Evolutionary conservation across 2,797 vertebrate species (phyloP), one percentile per base, ranked within the genome.

Genomic region (Anguilla megastoma): DNA sequence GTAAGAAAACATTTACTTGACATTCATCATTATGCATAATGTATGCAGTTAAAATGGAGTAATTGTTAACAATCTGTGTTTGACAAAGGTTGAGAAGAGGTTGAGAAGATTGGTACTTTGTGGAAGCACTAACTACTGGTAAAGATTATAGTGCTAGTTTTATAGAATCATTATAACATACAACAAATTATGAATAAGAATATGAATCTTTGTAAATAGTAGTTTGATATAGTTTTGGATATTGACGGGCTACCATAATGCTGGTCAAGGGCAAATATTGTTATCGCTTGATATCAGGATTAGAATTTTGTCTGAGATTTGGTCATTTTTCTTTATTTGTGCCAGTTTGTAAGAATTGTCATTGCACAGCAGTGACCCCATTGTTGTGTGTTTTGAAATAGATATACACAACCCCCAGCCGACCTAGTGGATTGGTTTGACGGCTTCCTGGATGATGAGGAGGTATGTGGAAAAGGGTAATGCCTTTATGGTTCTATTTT

Each of bases 391-490:
- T 84, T 79, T 48, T 86, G 8, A 48, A 86, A 71, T 89, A 99
- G 98, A 95, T 99, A 99, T 92, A 99, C 98, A 92, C 99, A 99
- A 71, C 98, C 99, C 79, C 99, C 99, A 92, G 94, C 97, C 94
- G 99, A 99, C 93, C 96, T 99, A 66, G 96, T 99, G 94, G 99
- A 99, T 90, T 99, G 99, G 99, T 99, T 98, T 96, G 98, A 99
- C 93, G 97, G 97, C 91, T 99, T 99, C 95, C 97, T 99, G 96
- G 99, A 99, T 97, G 99, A 99, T 95, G 99, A 99, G 96, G 99
- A 99, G 99, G 99, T 99, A 99, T 99, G 99, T 99, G 98, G 90
- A 85, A 94, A 91, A 98, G 98, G 98, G 98, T 98, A 99, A 99
- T 99, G 96, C 96, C 97, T 94, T 93, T 92, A 97, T 96, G 95